A percentile compares a stretch with the other conserved stretches of the same genome.
phyloP scores from a whole-genome alignment of 2,797 vertebrate species.

The Pseudomugil gertrudae region DNA sequence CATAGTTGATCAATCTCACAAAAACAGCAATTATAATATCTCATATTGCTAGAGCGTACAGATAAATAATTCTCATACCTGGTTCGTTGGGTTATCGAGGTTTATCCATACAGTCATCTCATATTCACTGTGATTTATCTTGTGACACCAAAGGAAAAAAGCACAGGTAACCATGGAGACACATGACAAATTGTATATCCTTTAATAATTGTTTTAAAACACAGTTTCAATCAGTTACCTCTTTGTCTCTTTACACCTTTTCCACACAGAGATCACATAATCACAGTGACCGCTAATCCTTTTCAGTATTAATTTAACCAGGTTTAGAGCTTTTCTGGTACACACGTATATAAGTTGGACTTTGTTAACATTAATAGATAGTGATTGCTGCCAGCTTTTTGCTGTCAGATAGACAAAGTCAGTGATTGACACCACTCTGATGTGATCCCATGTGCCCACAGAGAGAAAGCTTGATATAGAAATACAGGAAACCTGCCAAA shows the following conservation, averaged over 20 bases:
- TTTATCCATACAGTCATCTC: constrained; percentile 6
- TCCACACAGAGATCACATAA: no score
- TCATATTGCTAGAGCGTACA: no score
- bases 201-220: no score
- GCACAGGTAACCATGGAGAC: neutral
- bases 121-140: neutral
- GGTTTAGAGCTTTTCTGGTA: constrained; percentile 1
- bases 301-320: constrained; percentile 30
- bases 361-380: constrained; percentile 16
- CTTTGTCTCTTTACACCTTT: no score
- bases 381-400: constrained; percentile 25
- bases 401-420: constrained; percentile 4
- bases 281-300: constrained; percentile 3
- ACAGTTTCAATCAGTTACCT: no score
- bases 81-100: neutral
- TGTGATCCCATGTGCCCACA: constrained; percentile 6
- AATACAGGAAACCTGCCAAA: constrained; percentile 16
- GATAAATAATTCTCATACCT: neutral
- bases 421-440: constrained; percentile 23
- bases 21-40: no score
- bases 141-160: neutral
- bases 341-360: constrained; percentile 9
- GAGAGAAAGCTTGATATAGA: constrained; percentile 21
- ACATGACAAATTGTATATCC: constrained; percentile 3
- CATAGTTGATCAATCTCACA: no score